Evolutionary conservation across 2,797 vertebrate genomes (phyloP), one percentile per base, ranked within the genome.

Genomic region (Orestias chungarensis): DNA sequence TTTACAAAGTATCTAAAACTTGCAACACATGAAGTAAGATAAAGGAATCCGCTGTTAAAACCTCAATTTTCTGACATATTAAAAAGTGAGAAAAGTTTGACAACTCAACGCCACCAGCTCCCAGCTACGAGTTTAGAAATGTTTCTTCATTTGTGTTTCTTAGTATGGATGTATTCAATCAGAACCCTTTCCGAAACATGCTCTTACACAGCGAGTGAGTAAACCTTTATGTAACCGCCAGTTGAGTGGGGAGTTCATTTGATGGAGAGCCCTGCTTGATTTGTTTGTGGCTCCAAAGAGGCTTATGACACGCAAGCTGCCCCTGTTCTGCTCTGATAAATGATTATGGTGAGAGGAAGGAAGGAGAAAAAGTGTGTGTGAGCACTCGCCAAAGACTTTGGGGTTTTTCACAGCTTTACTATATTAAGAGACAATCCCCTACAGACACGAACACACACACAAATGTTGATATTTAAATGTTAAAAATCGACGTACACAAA

Each of bases 251-350:
- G 83, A 87, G 82, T 89, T 88, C 78, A 89, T 91, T 91, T 92
- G 89, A 90, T 89, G 87, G 85, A 92, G 87, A 90, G 84, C 90
- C 88, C 83, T 71, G 86, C 90, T 91, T 93, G 88, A 93, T 93
- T 93, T 93, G 93, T 93, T 93, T 93, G 92, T 91, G 92, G 91
- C 92, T 91, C 90, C 90, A 86, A 91, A 91, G 89, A 92, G 91
- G 90, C 91, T 91, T 90, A 91, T 79, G 82, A 92, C 91, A 91
- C 86, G 86, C 89, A 83, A 86, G 89, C 91, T 91, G 91, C 91
- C 91, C 89, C 91, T 88, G 90, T 92, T 91, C 84, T 82, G 76
- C 86, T 87, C 90, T 93, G 91, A 92, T 91, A 88, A 91, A 93
- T 92, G 85, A 80, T 83, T 89, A 82, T 89, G 84, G 76, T 88